Evolutionary conservation across 2,113 vertebrate genomes (phyloP).

Genomic region (Leptocoma aspasia): DNA sequence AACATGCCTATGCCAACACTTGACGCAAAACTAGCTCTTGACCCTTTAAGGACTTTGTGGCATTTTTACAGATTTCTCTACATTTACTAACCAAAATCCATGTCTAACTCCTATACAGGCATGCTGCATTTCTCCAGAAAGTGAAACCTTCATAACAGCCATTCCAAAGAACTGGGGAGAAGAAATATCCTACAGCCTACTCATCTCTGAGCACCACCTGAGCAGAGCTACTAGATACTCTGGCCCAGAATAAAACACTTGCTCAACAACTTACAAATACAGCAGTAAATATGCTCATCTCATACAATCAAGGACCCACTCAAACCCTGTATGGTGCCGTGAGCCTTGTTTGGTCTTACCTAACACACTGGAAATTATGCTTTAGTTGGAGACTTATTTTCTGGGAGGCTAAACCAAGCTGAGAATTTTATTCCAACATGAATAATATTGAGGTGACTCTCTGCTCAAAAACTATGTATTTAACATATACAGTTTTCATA

Average conservation of each 20-base stretch:
- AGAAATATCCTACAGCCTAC: background rate
- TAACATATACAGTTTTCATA: background rate
- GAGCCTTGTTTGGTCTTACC: background rate
- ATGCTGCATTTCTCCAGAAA: background rate
- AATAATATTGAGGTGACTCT: background rate
- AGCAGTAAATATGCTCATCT: background rate
- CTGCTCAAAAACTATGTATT: background rate
- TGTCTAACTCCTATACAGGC: background rate
- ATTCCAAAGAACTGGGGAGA: background rate
- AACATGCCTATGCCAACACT: background rate
- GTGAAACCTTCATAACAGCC: background rate
- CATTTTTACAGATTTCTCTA: background rate
- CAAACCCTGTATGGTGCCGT: background rate
- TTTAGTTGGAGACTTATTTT: background rate
- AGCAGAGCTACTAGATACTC: background rate
- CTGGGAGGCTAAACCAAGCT: background rate
- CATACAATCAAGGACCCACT: background rate
- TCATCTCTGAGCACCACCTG: background rate
- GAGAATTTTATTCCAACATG: background rate
- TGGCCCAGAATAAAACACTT: background rate
- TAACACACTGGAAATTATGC: background rate
- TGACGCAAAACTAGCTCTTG: background rate
- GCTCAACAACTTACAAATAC: fast-evolving
- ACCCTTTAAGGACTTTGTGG: background rate
- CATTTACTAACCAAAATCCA: background rate